These are phyloP conservation scores for Sandelia bainsii DNA, from an alignment of 2,797 vertebrate species.

Conservation along the genomic window DNA sequence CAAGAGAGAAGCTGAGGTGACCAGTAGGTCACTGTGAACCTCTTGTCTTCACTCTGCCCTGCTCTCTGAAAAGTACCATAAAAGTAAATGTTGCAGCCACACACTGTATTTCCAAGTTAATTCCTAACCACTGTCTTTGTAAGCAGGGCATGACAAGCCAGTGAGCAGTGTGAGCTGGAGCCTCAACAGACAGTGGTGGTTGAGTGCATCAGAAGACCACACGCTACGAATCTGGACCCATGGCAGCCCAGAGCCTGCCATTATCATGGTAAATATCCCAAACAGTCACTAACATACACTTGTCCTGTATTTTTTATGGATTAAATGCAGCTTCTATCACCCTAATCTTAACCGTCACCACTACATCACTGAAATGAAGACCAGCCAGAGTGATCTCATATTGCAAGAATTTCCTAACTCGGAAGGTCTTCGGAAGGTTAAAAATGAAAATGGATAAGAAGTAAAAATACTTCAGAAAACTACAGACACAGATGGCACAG, in stretches of 20 bases:
- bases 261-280: constrained; percentile 85
- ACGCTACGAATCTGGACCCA: constrained; percentile 88
- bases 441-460: constrained; percentile 45
- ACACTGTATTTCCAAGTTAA: constrained; percentile 35
- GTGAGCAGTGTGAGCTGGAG: constrained; percentile 90
- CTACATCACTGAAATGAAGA: constrained; percentile 38
- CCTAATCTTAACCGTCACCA: constrained; percentile 2
- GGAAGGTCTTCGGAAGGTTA: constrained; percentile 35
- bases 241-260: constrained; percentile 71
- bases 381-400: constrained; percentile 58
- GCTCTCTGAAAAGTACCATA: constrained; percentile 52
- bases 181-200: constrained; percentile 85
- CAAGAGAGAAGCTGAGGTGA: constrained; percentile 53
- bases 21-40: constrained; percentile 50
- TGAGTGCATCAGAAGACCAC: constrained; percentile 88
- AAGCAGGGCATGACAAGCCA: constrained; percentile 88
- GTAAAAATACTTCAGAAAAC: constrained; percentile 36
- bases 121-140: constrained; percentile 47
- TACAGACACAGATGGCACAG: constrained; percentile 33
- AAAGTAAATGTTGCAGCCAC: constrained; percentile 62
- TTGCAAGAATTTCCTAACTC: constrained; percentile 59
- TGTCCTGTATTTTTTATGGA: not conserved
- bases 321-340: constrained; percentile 11
- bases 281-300: constrained; percentile 7
- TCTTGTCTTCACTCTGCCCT: constrained; percentile 33